Evolutionary conservation across 2,888 invertebrate species (phyloP).

Genomic region (Campoplex nolae): DNA sequence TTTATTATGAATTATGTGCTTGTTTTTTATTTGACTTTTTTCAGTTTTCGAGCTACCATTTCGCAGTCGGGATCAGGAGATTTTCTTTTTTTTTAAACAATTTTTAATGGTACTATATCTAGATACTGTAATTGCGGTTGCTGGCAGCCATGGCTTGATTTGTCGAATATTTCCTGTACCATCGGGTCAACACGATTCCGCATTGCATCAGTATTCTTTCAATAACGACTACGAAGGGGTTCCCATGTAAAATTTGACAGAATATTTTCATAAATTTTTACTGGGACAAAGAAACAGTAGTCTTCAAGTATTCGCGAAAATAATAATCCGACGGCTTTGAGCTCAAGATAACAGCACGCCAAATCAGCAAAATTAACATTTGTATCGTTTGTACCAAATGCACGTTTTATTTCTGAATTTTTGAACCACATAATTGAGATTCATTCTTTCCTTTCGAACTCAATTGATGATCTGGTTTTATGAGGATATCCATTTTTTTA

Average conservation of each 20-base stretch:
- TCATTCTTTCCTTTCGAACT: neutral
- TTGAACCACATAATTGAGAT: neutral
- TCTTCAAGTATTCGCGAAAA: neutral
- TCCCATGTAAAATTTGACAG: neutral
- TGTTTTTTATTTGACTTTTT: no score
- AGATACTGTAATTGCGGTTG: no score
- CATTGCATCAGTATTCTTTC: neutral
- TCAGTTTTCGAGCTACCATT: no score
- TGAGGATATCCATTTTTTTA: neutral
- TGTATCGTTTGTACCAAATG: neutral
- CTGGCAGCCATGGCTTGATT: neutral
- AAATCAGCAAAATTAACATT: neutral
- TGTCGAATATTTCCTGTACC: neutral
- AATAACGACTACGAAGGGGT: neutral
- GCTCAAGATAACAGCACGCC: neutral
- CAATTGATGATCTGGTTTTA: neutral
- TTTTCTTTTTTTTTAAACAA: neutral
- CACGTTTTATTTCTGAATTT: neutral
- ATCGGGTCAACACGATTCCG: neutral
- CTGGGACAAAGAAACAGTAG: neutral
- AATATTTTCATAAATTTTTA: neutral
- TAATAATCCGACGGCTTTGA: neutral
- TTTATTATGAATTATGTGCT: no score
- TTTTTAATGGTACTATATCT: no score
- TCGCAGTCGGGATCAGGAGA: no score